Base-by-base conservation (phyloP, 2,113 vertebrate species). In the Corydoras maculifer region DNA sequence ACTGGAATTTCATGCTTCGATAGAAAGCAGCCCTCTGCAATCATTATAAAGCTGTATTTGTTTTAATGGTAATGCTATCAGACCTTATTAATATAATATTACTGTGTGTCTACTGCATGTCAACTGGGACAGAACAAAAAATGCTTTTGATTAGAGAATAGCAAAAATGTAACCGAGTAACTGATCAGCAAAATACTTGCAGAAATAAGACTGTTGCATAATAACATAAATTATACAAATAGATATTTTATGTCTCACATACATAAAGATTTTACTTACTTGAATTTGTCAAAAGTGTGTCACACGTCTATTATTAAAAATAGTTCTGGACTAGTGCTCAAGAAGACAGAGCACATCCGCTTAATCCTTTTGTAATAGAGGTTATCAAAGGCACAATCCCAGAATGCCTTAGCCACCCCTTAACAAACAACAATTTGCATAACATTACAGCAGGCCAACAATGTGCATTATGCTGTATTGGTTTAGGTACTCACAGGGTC, bases 311-410 rank as follows among this genome's bases (percentile, higher is more conserved):
- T 60, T 72, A 73, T 60, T 32, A 82, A 75, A 80, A 85, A 81
- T 86, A 88, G 84, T 84, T 77, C 78, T 77, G 64, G 78, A 70
- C 85, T 79, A 77, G 84, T 86, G 87, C 89, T 86, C 83, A 88
- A 89, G 86, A 85, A 89, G 82, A 88, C 82, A 78, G 81, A 85
- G 85, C 88, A 90, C 89, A 82, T 86, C 85, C 85, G 86, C 88
- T 88, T 91, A 91, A 91, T 91, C 90, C 88, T 81, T 85, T 85
- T 82, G 86, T 90, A 90, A 90, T 90, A 87, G 80, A 87, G 87
- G 88, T 90, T 90, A 89, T 87, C 76, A 87, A 86, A 86, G 86
- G 86, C 86, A 86, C 87, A 86, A 87, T 84, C 88, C 86, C 84
- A 86, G 82, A 88, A 86, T 84, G 84, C 85, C 86, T 85, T 86